These are phyloP conservation scores for Holotrichia oblita DNA, from an alignment of 1,140 invertebrate genomes.

Conservation along the genomic window DNA sequence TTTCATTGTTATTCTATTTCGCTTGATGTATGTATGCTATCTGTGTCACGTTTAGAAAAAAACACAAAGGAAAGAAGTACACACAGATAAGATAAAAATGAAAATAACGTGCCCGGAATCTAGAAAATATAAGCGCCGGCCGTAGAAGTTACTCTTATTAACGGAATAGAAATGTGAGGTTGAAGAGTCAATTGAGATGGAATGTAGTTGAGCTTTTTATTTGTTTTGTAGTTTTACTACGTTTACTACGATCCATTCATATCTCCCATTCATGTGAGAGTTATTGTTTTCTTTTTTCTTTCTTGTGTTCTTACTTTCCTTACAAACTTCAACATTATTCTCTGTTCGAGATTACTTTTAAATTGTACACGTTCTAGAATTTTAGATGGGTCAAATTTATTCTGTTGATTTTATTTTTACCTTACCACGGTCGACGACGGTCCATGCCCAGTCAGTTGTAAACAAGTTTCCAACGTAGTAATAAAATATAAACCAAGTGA, in stretches of 20 bases:
- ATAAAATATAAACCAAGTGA: conserved; percentile 26
- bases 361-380: conserved; percentile 14
- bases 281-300: conserved; percentile 35
- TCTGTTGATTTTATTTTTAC: conserved; percentile 28
- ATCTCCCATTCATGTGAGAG: conserved; percentile 55
- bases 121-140: conserved; percentile 28
- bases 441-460: conserved; percentile 15
- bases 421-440: conserved; percentile 9
- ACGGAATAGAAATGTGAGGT: conserved; percentile 38
- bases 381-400: conserved; percentile 29
- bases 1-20: conserved; percentile 13
- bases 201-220: conserved; percentile 58
- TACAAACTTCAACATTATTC: conserved; percentile 36
- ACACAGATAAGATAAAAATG: conserved; percentile 35
- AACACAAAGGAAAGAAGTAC: conserved; percentile 32
- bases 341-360: conserved; percentile 26
- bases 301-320: conserved; percentile 49
- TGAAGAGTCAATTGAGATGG: conserved; percentile 52
- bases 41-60: conserved; percentile 24
- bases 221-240: conserved; percentile 61
- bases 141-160: conserved; percentile 25
- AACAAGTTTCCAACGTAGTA: too few species aligned
- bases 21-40: conserved; percentile 5
- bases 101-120: conserved; percentile 34
- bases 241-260: conserved; percentile 58